Evolutionary conservation across 2,797 vertebrate genomes (phyloP).

Genomic region (Forpus xanthops): DNA sequence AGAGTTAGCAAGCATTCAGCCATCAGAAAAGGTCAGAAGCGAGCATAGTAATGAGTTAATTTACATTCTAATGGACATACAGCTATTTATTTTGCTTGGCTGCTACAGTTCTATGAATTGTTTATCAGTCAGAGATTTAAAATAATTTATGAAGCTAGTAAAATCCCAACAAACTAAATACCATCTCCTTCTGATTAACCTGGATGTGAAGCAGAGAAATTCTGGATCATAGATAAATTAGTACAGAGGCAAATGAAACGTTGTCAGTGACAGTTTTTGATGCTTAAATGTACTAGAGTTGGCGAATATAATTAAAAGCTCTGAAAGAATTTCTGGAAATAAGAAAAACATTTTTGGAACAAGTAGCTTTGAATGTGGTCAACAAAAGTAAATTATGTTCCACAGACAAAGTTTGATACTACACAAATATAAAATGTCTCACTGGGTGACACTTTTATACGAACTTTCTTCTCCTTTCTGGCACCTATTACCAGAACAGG

Average conservation of each 20-base stretch:
- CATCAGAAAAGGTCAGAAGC: conserved; percentile 64
- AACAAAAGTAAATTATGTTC: not conserved
- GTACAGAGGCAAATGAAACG: not conserved
- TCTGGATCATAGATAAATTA: not conserved
- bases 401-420: not conserved
- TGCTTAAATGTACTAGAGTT: not conserved
- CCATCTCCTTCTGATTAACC: conserved; percentile 38
- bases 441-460: not conserved
- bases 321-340: not conserved
- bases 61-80: conserved; percentile 66
- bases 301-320: not conserved
- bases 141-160: conserved; percentile 40
- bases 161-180: conserved; percentile 2
- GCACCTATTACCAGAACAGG: not conserved
- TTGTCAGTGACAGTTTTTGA: not conserved
- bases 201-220: conserved; percentile 26
- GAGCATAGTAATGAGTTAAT: conserved; percentile 66
- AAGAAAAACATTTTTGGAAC: not conserved
- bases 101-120: conserved; percentile 54
- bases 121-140: conserved; percentile 55
- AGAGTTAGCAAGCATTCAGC: conserved; percentile 46
- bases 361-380: not conserved
- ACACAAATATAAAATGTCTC: not conserved
- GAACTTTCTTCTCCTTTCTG: not conserved
- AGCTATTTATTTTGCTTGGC: conserved; percentile 51